phyloP scores from a whole-genome alignment of 2,113 vertebrate species.

The Eleginops maclovinus region DNA sequence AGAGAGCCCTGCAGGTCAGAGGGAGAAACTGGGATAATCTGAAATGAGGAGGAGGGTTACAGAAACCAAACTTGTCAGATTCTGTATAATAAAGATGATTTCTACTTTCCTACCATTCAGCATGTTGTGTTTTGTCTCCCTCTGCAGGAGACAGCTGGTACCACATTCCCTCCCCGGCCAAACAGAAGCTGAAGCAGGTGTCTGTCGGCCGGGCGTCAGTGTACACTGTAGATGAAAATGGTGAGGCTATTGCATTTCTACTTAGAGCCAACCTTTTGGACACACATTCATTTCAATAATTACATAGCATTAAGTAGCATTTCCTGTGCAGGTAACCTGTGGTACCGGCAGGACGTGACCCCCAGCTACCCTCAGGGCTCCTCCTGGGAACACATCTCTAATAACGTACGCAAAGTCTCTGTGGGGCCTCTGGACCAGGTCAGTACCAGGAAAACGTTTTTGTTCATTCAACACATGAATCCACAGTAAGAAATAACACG shows the following conservation, averaged over 20 bases:
- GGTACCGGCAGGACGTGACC: slow-evolving; percentile 92
- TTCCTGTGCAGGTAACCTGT: slow-evolving; percentile 88
- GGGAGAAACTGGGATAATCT: neutral
- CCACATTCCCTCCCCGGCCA: slow-evolving; percentile 93
- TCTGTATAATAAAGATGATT: neutral
- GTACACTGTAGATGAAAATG: slow-evolving; percentile 91
- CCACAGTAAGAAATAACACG: neutral
- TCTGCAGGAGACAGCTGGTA: slow-evolving; percentile 94
- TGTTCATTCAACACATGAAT: neutral
- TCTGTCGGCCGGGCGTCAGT: slow-evolving; percentile 93
- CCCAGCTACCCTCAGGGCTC: slow-evolving; percentile 96
- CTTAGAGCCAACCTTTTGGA: neutral
- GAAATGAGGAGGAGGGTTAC: neutral
- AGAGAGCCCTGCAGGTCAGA: slow-evolving; percentile 90
- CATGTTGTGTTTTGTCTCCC: slow-evolving; percentile 37
- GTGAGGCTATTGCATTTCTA: slow-evolving; percentile 73
- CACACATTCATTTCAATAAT: neutral
- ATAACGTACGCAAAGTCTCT: slow-evolving; percentile 94
- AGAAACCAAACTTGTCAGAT: neutral
- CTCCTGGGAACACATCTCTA: slow-evolving; percentile 94
- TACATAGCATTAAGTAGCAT: neutral
- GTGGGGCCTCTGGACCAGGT: slow-evolving; percentile 97
- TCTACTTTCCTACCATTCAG: neutral
- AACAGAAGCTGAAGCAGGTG: slow-evolving; percentile 93
- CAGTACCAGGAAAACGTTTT: slow-evolving; percentile 20